These are phyloP conservation scores for Prenolepis imparis DNA, from an alignment of 2,888 invertebrate genomes.

Conservation along the genomic window DNA sequence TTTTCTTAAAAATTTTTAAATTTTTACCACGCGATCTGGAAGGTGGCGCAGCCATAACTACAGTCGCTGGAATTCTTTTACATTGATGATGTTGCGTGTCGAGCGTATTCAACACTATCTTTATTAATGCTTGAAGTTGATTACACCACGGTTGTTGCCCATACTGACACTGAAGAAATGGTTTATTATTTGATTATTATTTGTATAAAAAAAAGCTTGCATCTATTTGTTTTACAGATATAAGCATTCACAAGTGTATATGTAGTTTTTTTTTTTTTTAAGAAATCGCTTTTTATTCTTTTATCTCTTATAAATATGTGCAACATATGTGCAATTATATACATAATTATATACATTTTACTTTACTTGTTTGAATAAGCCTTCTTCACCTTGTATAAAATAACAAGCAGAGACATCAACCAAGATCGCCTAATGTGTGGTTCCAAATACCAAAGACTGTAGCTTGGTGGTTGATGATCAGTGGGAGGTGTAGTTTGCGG, in stretches of 20 bases:
- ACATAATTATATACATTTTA: neutral
- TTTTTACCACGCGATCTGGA: conserved; percentile 89
- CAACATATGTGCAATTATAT: neutral
- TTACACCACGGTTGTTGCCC: conserved; percentile 90
- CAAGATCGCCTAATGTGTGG: conserved; percentile 95
- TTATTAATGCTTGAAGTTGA: conserved; percentile 93
- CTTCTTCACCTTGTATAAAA: conserved; percentile 95
- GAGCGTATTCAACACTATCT: conserved; percentile 96
- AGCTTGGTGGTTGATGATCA: conserved; percentile 90
- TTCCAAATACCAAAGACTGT: conserved; percentile 96
- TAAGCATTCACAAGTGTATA: neutral
- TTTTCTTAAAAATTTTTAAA: neutral
- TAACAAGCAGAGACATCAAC: conserved; percentile 96
- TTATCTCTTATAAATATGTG: neutral
- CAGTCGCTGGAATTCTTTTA: conserved; percentile 93
- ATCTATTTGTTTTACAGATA: neutral
- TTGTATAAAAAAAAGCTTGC: neutral
- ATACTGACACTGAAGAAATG: conserved; percentile 90
- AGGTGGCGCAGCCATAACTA: conserved; percentile 91
- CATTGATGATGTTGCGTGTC: conserved; percentile 97
- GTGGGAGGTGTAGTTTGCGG: conserved; percentile 87
- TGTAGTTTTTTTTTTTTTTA: neutral
- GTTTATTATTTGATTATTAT: neutral
- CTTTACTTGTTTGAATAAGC: neutral
- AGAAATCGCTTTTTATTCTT: neutral